A percentile compares a stretch with the other conserved stretches of the same genome.
Evolutionary conservation across 2,797 vertebrate species (phyloP).

Genomic region (Clarias platycephalus): DNA sequence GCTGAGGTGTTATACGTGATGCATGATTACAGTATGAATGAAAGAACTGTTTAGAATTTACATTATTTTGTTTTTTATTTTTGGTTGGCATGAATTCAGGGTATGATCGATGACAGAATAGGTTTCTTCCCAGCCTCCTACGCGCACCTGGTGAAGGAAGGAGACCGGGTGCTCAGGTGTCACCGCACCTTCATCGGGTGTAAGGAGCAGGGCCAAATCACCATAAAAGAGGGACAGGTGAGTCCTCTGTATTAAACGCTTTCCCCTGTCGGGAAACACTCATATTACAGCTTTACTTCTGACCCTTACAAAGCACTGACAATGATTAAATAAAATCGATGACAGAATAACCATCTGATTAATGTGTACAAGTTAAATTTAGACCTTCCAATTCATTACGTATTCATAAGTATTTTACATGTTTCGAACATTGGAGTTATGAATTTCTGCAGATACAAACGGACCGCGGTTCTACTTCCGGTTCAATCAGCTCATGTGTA

Average conservation of each 20-base stretch:
- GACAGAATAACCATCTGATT: neutral
- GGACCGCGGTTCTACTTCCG: too few relatives aligned
- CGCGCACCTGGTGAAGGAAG: slow-evolving; percentile 82
- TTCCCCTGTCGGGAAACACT: neutral
- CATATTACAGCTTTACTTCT: neutral
- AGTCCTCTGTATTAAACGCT: slow-evolving; percentile 7
- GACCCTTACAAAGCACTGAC: neutral
- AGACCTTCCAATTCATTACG: neutral
- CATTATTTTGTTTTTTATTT: neutral
- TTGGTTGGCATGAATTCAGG: slow-evolving; percentile 69
- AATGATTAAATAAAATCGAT: neutral
- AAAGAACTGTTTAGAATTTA: slow-evolving; percentile 21
- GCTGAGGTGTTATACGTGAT: neutral
- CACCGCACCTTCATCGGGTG: slow-evolving; percentile 90
- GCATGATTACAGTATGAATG: neutral
- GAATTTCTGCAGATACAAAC: too few relatives aligned
- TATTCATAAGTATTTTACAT: too few relatives aligned
- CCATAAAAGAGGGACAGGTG: slow-evolving; percentile 95
- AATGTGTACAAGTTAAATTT: neutral
- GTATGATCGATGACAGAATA: slow-evolving; percentile 88
- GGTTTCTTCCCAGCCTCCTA: slow-evolving; percentile 94
- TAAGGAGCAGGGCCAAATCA: slow-evolving; percentile 95
- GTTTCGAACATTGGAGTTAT: too few relatives aligned
- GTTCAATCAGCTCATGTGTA: too few relatives aligned
- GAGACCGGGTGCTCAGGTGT: slow-evolving; percentile 88